Evolutionary conservation across 2,797 vertebrate genomes (phyloP), one percentile per base, ranked within the genome.

Genomic region (Spondyliosoma cantharus): DNA sequence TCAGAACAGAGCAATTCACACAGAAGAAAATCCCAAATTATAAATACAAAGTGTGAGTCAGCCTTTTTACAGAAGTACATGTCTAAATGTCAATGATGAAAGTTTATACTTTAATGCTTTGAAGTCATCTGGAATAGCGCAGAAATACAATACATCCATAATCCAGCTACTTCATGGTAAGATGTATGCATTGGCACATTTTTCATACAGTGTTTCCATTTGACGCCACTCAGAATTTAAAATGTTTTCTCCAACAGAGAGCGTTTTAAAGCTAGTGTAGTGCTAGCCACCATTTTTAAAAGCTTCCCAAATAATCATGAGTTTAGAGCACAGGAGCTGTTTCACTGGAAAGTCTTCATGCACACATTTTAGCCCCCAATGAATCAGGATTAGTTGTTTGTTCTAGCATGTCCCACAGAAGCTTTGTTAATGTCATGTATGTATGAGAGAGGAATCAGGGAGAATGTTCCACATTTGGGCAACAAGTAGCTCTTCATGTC

Each of bases 391-490:
- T 37, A 9, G 32, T 37, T 37, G 37, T 11, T 37, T 37, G 37
- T 37, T 37, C 37, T 37, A 37, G 37, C 37, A 37, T 37, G 8
- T 37, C 32, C 32, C 32, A 37, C 32, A 37, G 32, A 37, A 8
- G 8, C 32, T 61, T 71, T 42, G 63, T 56, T 67, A 54, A 25
- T 66, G 62, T 78, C 20, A 13, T 56, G 67, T 72, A 80, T 79
- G 82, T 78, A 78, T 86, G 76, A 82, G 76, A 85, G 63, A 87
- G 71, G 81, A 85, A 86, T 79, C 77, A 64, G 74, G 57, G 19
- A 60, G 42, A 65, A 62, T 80, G 74, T 68, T 81, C 54, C 58
- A 84, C 45, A 63, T 12, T 22, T 42, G 57, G 56, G 19, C 57
- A 60, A 68, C 60, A 68, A 7, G 60, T 9, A 61, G 61, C 5